Percentiles rank a stretch among this genome's conserved stretches.
Evolutionary conservation across 2,888 invertebrate genomes (phyloP).

Genomic region (Amaurobius ferox): DNA sequence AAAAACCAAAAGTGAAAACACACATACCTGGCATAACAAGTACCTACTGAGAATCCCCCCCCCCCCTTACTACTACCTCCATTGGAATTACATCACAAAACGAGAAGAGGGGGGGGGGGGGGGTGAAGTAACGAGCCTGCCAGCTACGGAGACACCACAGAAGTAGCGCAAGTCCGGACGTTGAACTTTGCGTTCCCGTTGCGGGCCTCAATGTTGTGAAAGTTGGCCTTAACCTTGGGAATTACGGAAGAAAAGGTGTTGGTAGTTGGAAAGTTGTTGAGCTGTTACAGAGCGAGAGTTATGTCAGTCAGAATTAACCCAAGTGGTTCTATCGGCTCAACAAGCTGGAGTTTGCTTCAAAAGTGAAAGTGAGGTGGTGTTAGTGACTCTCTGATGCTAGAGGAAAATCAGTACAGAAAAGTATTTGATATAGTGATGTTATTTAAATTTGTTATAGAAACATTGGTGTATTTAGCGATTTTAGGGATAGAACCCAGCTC

Average conservation of each 20-base stretch:
- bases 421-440: no score
- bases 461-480: no score
- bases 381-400: no score
- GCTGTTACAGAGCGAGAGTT: neutral
- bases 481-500: no score
- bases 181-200: slow-evolving; percentile 57
- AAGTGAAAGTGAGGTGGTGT: no score
- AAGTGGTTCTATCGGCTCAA: no score
- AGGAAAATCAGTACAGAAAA: no score
- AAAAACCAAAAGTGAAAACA: slow-evolving; percentile 51
- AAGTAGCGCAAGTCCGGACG: slow-evolving; percentile 61
- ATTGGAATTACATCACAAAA: slow-evolving; percentile 9
- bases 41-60: neutral
- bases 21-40: slow-evolving; percentile 61
- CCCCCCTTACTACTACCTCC: neutral
- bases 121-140: neutral
- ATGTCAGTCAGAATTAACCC: no score
- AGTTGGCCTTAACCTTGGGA: slow-evolving; percentile 35
- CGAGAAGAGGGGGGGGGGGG: neutral
- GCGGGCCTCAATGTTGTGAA: slow-evolving; percentile 37
- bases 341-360: no score
- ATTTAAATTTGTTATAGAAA: no score
- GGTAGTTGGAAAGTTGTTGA: neutral
- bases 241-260: slow-evolving; percentile 14
- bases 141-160: slow-evolving; percentile 1